Evolutionary conservation across 2,888 invertebrate species (phyloP).

Genomic region (Macrosiphum euphorbiae): DNA sequence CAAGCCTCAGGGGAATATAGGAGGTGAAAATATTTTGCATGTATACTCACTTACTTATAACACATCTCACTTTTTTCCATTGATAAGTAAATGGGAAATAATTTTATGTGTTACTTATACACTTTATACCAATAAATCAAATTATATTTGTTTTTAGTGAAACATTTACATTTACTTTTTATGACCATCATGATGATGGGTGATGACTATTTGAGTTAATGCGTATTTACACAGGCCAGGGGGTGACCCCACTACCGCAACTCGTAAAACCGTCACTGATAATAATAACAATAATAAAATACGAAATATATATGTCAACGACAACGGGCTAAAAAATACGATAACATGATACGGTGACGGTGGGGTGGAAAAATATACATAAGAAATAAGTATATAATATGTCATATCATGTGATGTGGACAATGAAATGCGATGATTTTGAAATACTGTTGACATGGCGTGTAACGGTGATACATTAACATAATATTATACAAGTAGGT

Average conservation of each 20-base stretch:
- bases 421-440: not conserved
- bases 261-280: not conserved
- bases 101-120: not conserved
- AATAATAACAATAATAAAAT: slow-evolving; percentile 1
- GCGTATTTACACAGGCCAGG: not conserved
- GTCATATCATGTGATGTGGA: not conserved
- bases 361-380: not conserved
- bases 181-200: not conserved
- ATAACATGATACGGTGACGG: not conserved
- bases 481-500: not conserved
- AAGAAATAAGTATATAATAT: not conserved
- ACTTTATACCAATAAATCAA: not conserved
- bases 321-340: not conserved
- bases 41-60: not conserved
- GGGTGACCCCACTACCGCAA: not conserved
- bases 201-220: not conserved
- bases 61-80: not conserved
- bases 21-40: not conserved
- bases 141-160: not conserved
- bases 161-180: not conserved
- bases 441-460: not conserved
- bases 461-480: not conserved
- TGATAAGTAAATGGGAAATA: not conserved
- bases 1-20: not conserved
- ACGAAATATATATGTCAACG: not conserved